These are phyloP conservation scores for Copidosoma floridanum DNA, from an alignment of 1,140 invertebrate species.

Conservation along the genomic window DNA sequence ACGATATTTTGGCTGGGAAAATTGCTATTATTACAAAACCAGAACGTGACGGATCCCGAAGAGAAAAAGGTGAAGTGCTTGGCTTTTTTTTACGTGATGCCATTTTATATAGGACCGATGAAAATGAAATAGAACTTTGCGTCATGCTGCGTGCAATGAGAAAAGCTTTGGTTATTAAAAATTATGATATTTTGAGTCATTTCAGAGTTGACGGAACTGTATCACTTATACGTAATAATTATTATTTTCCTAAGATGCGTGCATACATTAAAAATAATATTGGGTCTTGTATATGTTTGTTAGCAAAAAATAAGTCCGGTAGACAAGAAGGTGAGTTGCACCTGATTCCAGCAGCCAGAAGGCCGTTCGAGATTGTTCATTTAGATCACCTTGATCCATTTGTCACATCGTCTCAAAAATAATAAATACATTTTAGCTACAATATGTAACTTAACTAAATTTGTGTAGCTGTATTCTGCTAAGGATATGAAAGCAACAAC, in stretches of 20 bases:
- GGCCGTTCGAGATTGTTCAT: conserved; percentile 25
- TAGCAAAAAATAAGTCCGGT: conserved; percentile 16
- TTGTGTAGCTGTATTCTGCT: conserved; percentile 1
- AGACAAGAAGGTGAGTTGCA: conserved; percentile 24
- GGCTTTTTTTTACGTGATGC: conserved; percentile 14
- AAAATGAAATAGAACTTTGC: background rate
- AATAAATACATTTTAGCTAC: conserved; percentile 22
- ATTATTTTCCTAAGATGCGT: conserved; percentile 27
- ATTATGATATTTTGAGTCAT: conserved; percentile 18
- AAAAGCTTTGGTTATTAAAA: conserved; percentile 13
- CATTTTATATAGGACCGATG: background rate
- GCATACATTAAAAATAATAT: conserved; percentile 12
- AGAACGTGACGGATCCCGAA: background rate
- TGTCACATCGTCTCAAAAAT: background rate
- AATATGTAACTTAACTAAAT: conserved; percentile 28
- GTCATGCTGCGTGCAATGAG: conserved; percentile 11
- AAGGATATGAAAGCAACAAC: background rate
- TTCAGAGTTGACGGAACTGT: conserved; percentile 19
- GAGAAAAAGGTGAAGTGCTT: conserved; percentile 7
- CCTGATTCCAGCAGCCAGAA: conserved; percentile 24
- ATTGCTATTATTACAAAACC: conserved; percentile 9
- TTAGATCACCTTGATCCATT: conserved; percentile 30
- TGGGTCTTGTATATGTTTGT: conserved; percentile 12
- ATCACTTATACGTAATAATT: conserved; percentile 2
- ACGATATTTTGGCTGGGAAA: conserved; percentile 2